These are phyloP conservation scores for Alethe castanea DNA, from an alignment of 2,113 vertebrate genomes.

Conservation along the genomic window DNA sequence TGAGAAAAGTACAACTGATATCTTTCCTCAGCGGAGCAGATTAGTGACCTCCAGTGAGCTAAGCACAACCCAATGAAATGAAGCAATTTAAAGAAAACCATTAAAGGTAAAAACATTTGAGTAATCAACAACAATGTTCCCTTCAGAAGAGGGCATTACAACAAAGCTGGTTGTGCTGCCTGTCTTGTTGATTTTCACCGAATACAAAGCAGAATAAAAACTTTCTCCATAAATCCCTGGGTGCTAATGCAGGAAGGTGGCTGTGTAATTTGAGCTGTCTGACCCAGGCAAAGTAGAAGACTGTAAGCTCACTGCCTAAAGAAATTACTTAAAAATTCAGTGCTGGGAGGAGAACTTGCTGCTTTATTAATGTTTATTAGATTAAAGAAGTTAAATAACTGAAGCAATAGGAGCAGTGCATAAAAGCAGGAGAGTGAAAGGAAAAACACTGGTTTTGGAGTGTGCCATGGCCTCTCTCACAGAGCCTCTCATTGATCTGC, in stretches of 20 bases:
- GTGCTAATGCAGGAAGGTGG: background rate
- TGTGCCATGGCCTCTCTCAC: background rate
- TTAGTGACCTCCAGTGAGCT: background rate
- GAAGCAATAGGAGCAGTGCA: background rate
- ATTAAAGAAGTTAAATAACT: background rate
- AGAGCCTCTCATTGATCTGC: background rate
- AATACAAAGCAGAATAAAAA: background rate
- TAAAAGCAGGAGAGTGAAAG: constrained; percentile 36
- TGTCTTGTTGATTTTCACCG: background rate
- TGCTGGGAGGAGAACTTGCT: background rate
- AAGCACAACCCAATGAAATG: background rate
- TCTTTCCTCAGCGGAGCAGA: background rate
- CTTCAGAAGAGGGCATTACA: background rate
- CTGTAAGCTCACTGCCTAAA: background rate
- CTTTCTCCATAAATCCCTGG: background rate
- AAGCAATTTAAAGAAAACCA: background rate
- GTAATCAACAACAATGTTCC: background rate
- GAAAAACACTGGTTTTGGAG: background rate
- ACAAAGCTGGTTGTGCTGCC: background rate
- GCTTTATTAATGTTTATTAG: constrained; percentile 8
- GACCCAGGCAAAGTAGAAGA: background rate
- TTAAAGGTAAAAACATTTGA: background rate
- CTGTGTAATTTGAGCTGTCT: background rate
- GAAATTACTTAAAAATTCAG: background rate
- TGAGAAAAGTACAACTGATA: background rate